Evolutionary conservation across 2,888 invertebrate genomes (phyloP).

Genomic region (Megastigmus dorsalis): DNA sequence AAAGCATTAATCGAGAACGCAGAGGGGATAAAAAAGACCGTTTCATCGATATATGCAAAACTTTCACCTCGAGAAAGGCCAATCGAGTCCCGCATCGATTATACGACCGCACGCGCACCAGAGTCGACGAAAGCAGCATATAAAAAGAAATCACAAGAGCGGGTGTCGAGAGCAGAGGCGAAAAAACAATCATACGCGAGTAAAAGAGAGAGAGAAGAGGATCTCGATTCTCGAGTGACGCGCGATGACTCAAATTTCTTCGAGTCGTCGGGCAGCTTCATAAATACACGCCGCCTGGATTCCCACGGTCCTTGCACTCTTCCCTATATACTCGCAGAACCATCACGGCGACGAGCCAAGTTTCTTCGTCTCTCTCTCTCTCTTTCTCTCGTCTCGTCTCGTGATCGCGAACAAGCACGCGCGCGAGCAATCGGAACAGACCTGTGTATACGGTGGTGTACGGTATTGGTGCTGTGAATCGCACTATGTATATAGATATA

Average conservation of each 20-base stretch:
- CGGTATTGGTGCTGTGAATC: neutral
- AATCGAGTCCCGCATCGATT: too few species aligned
- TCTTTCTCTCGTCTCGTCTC: neutral
- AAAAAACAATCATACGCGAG: too few species aligned
- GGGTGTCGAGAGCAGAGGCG: too few species aligned
- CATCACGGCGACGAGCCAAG: slow-evolving; percentile 56
- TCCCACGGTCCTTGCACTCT: slow-evolving; percentile 53
- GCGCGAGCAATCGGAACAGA: neutral
- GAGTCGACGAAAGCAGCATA: too few species aligned
- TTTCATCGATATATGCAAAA: too few species aligned
- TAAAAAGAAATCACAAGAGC: too few species aligned
- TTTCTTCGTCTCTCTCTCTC: slow-evolving; percentile 49
- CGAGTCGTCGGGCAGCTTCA: slow-evolving; percentile 29
- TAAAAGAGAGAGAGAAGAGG: slow-evolving; percentile 10
- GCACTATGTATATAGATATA: neutral
- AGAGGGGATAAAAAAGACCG: too few species aligned
- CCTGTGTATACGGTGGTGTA: neutral
- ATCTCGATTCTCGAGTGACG: slow-evolving; percentile 53
- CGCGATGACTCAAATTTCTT: slow-evolving; percentile 54
- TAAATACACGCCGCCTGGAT: slow-evolving; percentile 34
- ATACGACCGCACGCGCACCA: too few species aligned
- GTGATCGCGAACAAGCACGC: neutral
- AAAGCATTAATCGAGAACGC: too few species aligned
- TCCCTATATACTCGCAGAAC: too few species aligned
- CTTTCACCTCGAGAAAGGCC: too few species aligned